Evolutionary conservation across 2,797 vertebrate genomes (phyloP), one percentile per base, ranked within the genome.

Genomic region (Enteromius anoplus): DNA sequence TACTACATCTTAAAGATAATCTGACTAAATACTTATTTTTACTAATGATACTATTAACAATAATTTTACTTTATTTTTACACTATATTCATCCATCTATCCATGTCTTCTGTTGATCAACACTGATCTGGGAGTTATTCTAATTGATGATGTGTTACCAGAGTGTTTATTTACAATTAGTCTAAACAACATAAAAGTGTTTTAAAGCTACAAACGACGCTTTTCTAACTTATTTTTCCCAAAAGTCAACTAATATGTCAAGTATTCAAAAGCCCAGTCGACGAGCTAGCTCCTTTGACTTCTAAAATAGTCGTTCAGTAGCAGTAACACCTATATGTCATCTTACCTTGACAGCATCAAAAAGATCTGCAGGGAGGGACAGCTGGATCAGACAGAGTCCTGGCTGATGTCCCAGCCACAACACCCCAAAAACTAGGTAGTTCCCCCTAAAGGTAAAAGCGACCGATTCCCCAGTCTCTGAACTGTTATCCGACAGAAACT

Each of bases 261-360:
- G 5, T 45, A 45, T 15, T 17, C 8, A 34, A 11, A 58, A 17
- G 11, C 62, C 19, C 12, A 72, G 5, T n/a, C 23, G 49, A 42
- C 8, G n/a, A 60, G n/a, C 51, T 70, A 11, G 47, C 45, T 29
- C 23, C 15, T 75, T 42, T 51, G 34, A 26, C 34, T 21, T n/a
- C 42, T 12, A 11, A 49, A 7, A 51, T 8, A 45, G 15, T 14
- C 15, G 7, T 29, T 15, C 6, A 4, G 42, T 26, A 53, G 17
- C 49, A 53, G 49, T 53, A 21, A n/a, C 26, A 72, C 29, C 40
- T 40, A 29, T 66, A 37, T 60, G 88, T 88, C 86, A 71, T 88
- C 83, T 26, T 91, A 93, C 91, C 92, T 93, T 92, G 92, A 90
- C 72, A 42, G 72, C 37, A 75, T 58, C 65, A 26, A 1, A 85